Evolutionary conservation across 2,888 invertebrate genomes (phyloP), one percentile per base, ranked within the genome.

Genomic region (Rosalia funebris): DNA sequence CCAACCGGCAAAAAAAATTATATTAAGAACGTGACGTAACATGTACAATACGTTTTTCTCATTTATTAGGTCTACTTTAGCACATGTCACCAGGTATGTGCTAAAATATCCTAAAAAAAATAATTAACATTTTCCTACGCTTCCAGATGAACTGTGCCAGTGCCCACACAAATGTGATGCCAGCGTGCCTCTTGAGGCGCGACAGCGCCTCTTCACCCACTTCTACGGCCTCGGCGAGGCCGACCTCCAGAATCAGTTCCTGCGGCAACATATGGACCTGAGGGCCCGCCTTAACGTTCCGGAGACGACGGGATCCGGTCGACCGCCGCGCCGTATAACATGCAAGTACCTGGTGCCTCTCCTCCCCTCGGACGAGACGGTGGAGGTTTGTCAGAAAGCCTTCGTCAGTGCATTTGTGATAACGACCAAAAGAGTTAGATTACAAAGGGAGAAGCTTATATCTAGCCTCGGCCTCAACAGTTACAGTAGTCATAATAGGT

Each of bases 121-220:
- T n/a, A n/a, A n/a, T n/a, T n/a, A n/a, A n/a, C n/a, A n/a, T n/a
- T n/a, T n/a, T 25, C 25, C 3, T 25, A 5, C 25, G 55, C 65
- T 82, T 79, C 57, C 79, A 83, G 84, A 83, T 32, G 82, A 82
- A 62, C 72, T 84, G 39, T 85, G 85, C 73, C 82, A 82, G 63
- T 85, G 85, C 69, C 84, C 84, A 9, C 84, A 84, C 77, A 83
- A 82, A 79, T 85, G 85, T 75, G 83, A 83, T 69, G 82, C 83
- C 57, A 79, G 83, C 66, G 82, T 84, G 63, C 81, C 83, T 25
- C 66, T 73, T 56, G 82, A 82, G 63, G 79, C 82, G 32, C 79
- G 83, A 41, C 79, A 82, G 50, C 77, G 78, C 41, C 79, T 85
- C n/a, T 84, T 84, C 71, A 72, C 77, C 36, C 81, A 83, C 64